Conservation (phyloP, 1,140 invertebrate genomes). For the Trypoxylus dichotomus region DNA sequence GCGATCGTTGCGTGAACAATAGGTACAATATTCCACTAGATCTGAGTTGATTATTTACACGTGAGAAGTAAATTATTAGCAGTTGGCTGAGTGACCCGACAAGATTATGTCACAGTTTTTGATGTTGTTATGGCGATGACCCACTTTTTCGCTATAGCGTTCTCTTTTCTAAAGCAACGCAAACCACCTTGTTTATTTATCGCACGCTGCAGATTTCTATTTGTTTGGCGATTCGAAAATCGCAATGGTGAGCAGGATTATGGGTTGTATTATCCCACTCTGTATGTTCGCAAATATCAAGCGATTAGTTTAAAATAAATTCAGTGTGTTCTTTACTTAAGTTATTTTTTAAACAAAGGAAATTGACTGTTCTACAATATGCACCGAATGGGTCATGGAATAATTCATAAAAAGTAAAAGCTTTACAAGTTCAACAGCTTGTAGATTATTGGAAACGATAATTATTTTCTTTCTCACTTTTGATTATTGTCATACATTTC, state of each 20-base stretch:
- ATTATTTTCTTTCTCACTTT: no score
- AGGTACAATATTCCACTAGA: not conserved
- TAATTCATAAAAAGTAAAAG: no score
- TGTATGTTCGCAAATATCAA: not conserved
- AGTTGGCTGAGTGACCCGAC: not conserved
- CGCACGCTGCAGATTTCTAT: not conserved
- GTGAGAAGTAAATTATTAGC: constrained; percentile 20
- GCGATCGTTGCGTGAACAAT: not conserved
- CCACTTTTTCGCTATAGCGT: constrained; percentile 1
- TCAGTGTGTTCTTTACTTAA: no score
- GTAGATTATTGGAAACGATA: no score
- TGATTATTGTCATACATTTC: no score
- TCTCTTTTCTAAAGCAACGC: not conserved
- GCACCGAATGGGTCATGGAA: no score
- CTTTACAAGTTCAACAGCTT: no score
- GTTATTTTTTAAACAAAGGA: no score
- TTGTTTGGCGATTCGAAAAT: constrained; percentile 5
- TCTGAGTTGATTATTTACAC: not conserved
- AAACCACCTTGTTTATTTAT: not conserved
- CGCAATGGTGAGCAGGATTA: not conserved
- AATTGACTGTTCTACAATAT: no score
- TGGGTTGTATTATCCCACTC: not conserved
- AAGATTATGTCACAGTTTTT: constrained; percentile 15
- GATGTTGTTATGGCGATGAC: constrained; percentile 16
- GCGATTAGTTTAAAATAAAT: not conserved